These are phyloP conservation scores for Excalfactoria chinensis DNA, from an alignment of 2,113 vertebrate species.

Conservation along the genomic window DNA sequence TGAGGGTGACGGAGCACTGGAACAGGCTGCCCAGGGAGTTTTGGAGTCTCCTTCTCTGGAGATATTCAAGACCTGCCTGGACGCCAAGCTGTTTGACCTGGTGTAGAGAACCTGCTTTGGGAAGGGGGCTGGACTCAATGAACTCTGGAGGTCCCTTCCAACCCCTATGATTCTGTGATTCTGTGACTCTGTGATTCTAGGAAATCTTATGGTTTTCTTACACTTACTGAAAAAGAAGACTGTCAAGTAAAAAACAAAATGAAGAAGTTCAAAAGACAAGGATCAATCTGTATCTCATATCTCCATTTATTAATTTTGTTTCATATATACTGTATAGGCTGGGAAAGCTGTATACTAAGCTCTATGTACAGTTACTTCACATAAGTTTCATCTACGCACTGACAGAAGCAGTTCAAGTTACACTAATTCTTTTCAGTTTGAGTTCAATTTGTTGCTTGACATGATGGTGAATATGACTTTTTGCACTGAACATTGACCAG, in stretches of 20 bases:
- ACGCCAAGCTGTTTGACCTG: too few relatives aligned
- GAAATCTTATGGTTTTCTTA: neutral
- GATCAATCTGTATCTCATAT: neutral
- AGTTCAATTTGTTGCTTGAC: neutral
- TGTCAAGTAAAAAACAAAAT: neutral
- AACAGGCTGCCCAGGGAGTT: too few relatives aligned
- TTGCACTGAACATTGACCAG: neutral
- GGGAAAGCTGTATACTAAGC: neutral
- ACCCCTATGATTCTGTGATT: too few relatives aligned
- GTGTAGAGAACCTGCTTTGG: too few relatives aligned
- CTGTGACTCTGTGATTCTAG: too few relatives aligned
- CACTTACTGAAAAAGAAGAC: neutral
- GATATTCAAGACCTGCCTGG: too few relatives aligned
- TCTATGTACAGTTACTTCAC: neutral
- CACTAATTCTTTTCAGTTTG: neutral
- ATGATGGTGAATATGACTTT: neutral
- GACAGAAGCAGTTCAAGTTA: neutral
- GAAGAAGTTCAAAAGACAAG: neutral
- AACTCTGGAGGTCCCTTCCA: too few relatives aligned
- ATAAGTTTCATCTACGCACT: neutral
- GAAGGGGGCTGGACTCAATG: too few relatives aligned
- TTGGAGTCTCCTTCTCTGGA: too few relatives aligned
- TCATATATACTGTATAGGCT: fast-evolving
- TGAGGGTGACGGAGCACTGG: too few relatives aligned
- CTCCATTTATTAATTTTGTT: neutral